phyloP scores from a whole-genome alignment of 2,113 vertebrate species.

The Leucosticte australis region DNA sequence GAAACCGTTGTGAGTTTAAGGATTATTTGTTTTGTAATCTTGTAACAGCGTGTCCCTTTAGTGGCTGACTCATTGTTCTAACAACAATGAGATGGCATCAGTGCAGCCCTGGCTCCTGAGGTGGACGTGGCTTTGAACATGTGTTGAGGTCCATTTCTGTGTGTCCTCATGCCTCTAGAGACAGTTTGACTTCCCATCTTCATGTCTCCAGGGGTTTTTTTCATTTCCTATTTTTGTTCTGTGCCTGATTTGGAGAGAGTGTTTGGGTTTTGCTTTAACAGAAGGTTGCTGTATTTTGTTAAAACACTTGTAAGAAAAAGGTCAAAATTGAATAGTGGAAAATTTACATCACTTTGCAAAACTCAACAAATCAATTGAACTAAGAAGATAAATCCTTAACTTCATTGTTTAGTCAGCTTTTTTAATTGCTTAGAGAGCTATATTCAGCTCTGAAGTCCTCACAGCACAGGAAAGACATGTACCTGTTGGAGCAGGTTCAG shows the following conservation, averaged over 20 bases:
- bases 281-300: neutral
- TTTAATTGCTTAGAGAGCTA: neutral
- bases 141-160: neutral
- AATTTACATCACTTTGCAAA: neutral
- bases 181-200: neutral
- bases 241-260: neutral
- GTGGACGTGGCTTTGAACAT: neutral
- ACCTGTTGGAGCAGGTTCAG: neutral
- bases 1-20: neutral
- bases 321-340: neutral
- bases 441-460: neutral
- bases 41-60: neutral
- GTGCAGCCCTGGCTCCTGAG: neutral
- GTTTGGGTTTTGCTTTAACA: neutral
- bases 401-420: neutral
- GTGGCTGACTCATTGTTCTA: neutral
- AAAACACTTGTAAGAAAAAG: neutral
- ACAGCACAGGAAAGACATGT: neutral
- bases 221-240: constrained; percentile 28
- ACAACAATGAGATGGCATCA: neutral
- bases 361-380: neutral
- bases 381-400: neutral
- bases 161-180: neutral
- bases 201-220: neutral
- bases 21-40: neutral